Base-by-base conservation (phyloP, 2,113 vertebrate species). In the Zeus faber region DNA sequence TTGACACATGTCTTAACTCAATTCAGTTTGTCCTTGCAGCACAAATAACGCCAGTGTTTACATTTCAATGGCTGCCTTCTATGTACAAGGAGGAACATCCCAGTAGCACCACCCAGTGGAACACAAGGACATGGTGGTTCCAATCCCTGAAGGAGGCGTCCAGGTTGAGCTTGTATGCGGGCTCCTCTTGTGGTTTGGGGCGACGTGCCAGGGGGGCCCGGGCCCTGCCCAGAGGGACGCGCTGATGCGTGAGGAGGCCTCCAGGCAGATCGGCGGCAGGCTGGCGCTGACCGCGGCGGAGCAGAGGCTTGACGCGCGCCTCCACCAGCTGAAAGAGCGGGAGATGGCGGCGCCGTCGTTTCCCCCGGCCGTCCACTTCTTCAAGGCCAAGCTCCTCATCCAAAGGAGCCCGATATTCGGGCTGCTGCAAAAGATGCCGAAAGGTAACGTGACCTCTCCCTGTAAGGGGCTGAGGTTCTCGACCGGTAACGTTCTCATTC, bases 331-430 rank as follows among this genome's bases (percentile, higher is more conserved):
- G 43, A 98, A 96, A 67, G 59, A 81, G 65, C 35, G 70, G 5
- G 94, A 98, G 80, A 72, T 91, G 61, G 58, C 17, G 0, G 14
- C 69, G 5, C 82, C 82, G 0, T 64, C 26, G 18, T 95, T 94
- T 50, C 91, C 89, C 6, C 93, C 93, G 3, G 90, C 93, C 25
- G 66, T 93, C 58, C 93, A 97, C 83, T 97, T 95, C 70, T 98
- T 97, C 69, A 80, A 33, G 50, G 93, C 93, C 0, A 91, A 89
- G 72, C 23, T 45, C 1, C 79, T 91, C 72, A 95, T 95, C 23
- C 86, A 95, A 22, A 65, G 83, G 49, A 98, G 94, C 14, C 0
- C 7, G 0, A 79, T 98, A 48, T 96, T 96, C 76, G 83, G 76
- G 52, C 58, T 97, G 61, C 67, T 97, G 25, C 88, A 88, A 79